Base-by-base conservation (phyloP, 2,113 vertebrate species). In the Pollachius pollachius region DNA sequence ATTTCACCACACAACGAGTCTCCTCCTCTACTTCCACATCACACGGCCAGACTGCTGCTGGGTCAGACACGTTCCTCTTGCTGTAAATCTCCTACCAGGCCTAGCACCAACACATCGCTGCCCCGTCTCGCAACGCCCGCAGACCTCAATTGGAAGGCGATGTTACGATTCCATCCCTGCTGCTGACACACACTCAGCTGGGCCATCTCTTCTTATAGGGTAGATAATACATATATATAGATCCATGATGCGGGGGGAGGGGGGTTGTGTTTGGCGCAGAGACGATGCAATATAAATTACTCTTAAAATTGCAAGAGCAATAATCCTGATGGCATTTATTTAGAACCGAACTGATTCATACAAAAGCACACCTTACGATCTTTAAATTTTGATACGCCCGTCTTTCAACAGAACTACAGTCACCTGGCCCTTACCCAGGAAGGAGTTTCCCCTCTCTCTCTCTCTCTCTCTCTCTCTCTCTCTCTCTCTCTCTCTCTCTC, bases 401-500 rank as follows among this genome's bases (percentile, higher is more conserved):
- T 6, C 52, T 52, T 1, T 52, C 52, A 81, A 76, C 84, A 82
- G 82, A 70, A 5, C 62, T 62, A 70, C 81, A 76, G 74, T 86
- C 84, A 83, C 78, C 67, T 69, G 15, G 68, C 81, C 73, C 67
- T 83, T 73, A 72, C 81, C 75, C 83, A 34, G 66, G 71, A 73
- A 0, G 62, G 80, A 77, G 80, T 73, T 64, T 18, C 69, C 64
- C 70, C 70, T 25, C 3, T 65, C 74, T 81, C 37, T 41, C 37
- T 41, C 37, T 41, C 11, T 41, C 37, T 41, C 6, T 41, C 6
- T 41, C 37, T 64, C 21, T 70, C 64, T 71, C 5, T 34, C 73
- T 63, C 70, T 25, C 4, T 65, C 74, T 81, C 41, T 48, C 41
- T 48, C 41, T 48, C 12, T 48, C 41, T 48, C 8, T 48, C 8